Conservation (phyloP, 2,888 invertebrate species). For the Orchesellides sinensis region DNA sequence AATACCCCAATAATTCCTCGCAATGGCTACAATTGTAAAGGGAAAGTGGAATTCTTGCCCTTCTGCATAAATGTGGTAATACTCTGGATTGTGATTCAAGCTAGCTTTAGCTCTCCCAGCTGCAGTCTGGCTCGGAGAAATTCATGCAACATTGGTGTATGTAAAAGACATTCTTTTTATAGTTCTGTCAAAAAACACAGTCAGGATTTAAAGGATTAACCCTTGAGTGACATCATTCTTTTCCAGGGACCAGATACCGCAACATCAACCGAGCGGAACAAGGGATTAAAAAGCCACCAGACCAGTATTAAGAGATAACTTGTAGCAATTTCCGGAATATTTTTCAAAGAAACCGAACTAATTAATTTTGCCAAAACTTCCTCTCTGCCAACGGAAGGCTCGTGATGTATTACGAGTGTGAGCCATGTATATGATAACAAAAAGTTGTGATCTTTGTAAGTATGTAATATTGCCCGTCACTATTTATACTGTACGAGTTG, state of each 20-base stretch:
- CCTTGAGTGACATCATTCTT: background rate
- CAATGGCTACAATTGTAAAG: too few species aligned
- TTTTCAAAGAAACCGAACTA: conserved; percentile 41
- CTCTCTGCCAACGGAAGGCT: background rate
- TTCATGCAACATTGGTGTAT: background rate
- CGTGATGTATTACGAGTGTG: too few species aligned
- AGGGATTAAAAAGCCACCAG: conserved; percentile 49
- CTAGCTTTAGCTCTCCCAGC: background rate
- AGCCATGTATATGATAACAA: too few species aligned
- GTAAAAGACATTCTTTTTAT: background rate
- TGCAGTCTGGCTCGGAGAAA: background rate
- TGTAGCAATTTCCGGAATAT: conserved; percentile 40
- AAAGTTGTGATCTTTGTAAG: too few species aligned
- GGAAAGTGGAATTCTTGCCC: too few species aligned
- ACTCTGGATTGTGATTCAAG: too few species aligned
- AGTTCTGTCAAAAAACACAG: conserved; percentile 10
- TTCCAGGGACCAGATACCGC: conserved; percentile 17
- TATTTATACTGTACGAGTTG: background rate
- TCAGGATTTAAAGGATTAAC: conserved; percentile 36
- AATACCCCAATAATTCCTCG: background rate
- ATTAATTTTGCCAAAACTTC: conserved; percentile 46
- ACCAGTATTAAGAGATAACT: conserved; percentile 38
- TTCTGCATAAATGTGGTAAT: too few species aligned
- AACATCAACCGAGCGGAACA: conserved; percentile 39
- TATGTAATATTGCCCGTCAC: conserved; percentile 1